Conservation (phyloP, 2,888 invertebrate species). For the Drosophila mimetica region DNA sequence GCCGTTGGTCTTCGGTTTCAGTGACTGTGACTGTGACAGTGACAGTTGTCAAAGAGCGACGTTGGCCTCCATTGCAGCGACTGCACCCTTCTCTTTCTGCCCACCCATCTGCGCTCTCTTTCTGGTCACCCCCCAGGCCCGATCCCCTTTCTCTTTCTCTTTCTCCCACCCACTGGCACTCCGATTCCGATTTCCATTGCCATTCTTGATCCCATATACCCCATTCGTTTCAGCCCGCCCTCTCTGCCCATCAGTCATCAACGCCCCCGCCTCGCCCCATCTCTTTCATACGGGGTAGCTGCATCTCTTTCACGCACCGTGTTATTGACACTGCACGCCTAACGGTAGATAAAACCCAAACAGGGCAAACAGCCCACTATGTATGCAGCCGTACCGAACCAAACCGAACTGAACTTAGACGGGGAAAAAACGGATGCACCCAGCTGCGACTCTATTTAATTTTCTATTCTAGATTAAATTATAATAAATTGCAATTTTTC, state of each 20-base stretch:
- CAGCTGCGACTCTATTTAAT: conserved; percentile 65
- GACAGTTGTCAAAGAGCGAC: conserved; percentile 62
- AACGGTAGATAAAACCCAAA: conserved; percentile 78
- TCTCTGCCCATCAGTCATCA: conserved; percentile 37
- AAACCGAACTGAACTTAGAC: conserved; percentile 5
- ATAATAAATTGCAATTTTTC: conserved; percentile 75
- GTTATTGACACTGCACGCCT: conserved; percentile 75
- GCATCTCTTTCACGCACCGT: conserved; percentile 20
- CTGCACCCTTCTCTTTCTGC: conserved; percentile 12
- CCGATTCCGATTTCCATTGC: conserved; percentile 14
- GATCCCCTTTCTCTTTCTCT: background rate
- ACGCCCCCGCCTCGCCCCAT: conserved; percentile 51
- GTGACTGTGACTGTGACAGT: conserved; percentile 67
- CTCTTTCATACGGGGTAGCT: background rate
- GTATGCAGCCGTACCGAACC: conserved; percentile 57
- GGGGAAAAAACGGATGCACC: conserved; percentile 23
- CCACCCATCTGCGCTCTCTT: conserved; percentile 1
- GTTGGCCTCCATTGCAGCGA: conserved; percentile 71
- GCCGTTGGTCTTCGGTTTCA: conserved; percentile 38
- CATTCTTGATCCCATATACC: conserved; percentile 18
- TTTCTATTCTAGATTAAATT: conserved; percentile 79
- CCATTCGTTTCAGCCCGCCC: background rate
- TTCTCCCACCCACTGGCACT: conserved; percentile 6
- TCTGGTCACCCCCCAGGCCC: conserved; percentile 3
- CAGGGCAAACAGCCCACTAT: conserved; percentile 62